Evolutionary conservation across 2,888 invertebrate genomes (phyloP).

Genomic region (Agapetus fuscipes): DNA sequence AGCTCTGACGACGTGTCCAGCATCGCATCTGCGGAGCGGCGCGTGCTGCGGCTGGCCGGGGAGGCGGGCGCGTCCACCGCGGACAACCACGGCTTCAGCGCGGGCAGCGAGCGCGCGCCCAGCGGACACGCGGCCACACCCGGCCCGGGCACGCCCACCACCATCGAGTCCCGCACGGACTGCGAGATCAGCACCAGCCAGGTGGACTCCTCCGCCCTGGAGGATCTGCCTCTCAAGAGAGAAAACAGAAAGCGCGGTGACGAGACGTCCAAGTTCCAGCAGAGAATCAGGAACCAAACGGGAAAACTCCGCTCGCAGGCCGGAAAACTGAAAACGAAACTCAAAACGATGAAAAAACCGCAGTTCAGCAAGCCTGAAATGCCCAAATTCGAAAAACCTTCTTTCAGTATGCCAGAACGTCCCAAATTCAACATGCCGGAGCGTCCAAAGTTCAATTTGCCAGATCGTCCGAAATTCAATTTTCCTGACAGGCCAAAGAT

Average conservation of each 20-base stretch:
- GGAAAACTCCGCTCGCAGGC: conserved; percentile 62
- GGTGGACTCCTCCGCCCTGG: conserved; percentile 56
- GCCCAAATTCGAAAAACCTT: conserved; percentile 33
- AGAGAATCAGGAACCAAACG: conserved; percentile 58
- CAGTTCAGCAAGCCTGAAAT: conserved; percentile 36
- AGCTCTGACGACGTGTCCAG: conserved; percentile 43
- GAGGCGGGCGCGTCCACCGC: no score
- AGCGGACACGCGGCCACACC: conserved; percentile 32
- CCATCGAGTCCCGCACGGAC: conserved; percentile 51
- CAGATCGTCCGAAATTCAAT: conserved; percentile 39
- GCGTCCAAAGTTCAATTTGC: conserved; percentile 37
- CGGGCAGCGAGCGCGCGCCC: conserved; percentile 30
- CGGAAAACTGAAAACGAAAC: conserved; percentile 58
- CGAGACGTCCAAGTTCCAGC: conserved; percentile 48
- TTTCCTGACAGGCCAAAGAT: conserved; percentile 40
- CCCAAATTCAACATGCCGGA: conserved; percentile 51
- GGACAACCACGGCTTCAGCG: conserved; percentile 28
- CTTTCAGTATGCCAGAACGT: conserved; percentile 37
- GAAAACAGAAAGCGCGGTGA: conserved; percentile 43
- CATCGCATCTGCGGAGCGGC: conserved; percentile 40
- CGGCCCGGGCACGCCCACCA: conserved; percentile 46
- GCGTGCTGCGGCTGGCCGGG: conserved; percentile 31
- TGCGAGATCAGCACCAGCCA: conserved; percentile 57
- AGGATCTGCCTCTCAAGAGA: conserved; percentile 51
- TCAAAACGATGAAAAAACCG: conserved; percentile 52